Conservation (phyloP, 2,797 vertebrate species). For the Acipenser transmontanus region DNA sequence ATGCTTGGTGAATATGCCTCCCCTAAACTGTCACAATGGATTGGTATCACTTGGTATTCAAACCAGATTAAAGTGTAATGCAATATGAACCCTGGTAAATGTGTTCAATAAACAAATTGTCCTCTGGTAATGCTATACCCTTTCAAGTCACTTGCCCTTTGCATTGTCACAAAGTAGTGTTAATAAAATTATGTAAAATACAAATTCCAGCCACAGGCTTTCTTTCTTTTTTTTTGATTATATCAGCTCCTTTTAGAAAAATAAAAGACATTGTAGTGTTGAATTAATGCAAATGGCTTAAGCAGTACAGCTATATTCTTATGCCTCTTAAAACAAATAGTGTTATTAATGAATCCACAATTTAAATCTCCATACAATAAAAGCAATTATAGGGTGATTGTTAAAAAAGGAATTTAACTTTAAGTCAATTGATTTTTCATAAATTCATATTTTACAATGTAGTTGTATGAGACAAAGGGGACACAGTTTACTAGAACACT, state of each 20-base stretch:
- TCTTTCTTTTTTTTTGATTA: no score
- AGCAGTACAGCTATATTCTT: constrained; percentile 12
- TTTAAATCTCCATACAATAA: constrained; percentile 11
- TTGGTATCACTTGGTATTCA: no score
- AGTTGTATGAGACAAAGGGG: constrained; percentile 26
- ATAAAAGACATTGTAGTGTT: constrained; percentile 13
- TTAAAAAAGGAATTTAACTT: constrained; percentile 18
- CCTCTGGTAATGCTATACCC: no score
- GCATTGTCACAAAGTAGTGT: no score
- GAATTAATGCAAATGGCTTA: constrained; percentile 13
- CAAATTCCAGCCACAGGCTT: no score
- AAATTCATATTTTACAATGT: constrained; percentile 35
- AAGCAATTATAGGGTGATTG: constrained; percentile 22
- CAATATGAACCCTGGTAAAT: no score
- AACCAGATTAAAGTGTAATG: no score
- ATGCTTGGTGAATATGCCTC: no score
- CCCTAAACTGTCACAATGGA: no score
- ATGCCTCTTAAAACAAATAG: constrained; percentile 20
- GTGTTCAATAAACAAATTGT: no score
- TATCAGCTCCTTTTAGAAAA: constrained; percentile 7
- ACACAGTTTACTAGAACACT: constrained; percentile 1
- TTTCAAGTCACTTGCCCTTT: no score
- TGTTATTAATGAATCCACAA: constrained; percentile 21
- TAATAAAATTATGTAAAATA: no score
- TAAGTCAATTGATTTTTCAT: constrained; percentile 23